Percentiles rank a stretch among this genome's conserved stretches.
Conservation (phyloP, 2,797 vertebrate genomes). For the Tapirus indicus region DNA sequence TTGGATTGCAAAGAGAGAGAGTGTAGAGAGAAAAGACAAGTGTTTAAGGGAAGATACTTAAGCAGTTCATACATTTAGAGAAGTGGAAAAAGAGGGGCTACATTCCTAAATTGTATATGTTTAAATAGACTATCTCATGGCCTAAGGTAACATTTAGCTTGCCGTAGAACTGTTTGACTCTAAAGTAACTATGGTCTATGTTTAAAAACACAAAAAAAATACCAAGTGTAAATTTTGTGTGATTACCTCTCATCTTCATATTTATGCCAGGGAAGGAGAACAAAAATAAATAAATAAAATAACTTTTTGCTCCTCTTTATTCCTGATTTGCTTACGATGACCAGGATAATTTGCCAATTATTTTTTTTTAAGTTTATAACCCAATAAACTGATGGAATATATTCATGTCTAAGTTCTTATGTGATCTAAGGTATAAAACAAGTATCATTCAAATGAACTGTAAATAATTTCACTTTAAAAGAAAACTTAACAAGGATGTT, state of each 20-base stretch:
- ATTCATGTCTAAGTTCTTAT: neutral
- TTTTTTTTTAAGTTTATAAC: neutral
- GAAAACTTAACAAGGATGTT: neutral
- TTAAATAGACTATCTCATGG: neutral
- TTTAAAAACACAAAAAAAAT: conserved; percentile 15
- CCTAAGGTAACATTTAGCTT: neutral
- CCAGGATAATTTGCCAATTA: neutral
- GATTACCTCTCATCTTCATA: neutral
- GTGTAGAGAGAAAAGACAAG: neutral
- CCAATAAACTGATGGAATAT: neutral
- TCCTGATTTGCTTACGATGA: conserved; percentile 26
- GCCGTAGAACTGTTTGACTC: neutral
- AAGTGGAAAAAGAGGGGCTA: neutral
- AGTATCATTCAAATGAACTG: neutral
- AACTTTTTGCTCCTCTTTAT: neutral
- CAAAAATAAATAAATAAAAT: neutral
- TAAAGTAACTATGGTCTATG: neutral
- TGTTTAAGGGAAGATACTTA: neutral
- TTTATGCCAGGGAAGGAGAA: neutral
- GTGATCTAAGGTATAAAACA: neutral
- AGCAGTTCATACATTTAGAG: neutral
- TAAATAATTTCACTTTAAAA: neutral
- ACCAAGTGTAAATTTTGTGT: neutral
- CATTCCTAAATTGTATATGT: neutral
- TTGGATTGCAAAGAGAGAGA: neutral